A percentile compares a stretch with the other conserved stretches of the same genome.
Evolutionary conservation across 2,888 invertebrate species (phyloP).

Genomic region (Eledona agricola): DNA sequence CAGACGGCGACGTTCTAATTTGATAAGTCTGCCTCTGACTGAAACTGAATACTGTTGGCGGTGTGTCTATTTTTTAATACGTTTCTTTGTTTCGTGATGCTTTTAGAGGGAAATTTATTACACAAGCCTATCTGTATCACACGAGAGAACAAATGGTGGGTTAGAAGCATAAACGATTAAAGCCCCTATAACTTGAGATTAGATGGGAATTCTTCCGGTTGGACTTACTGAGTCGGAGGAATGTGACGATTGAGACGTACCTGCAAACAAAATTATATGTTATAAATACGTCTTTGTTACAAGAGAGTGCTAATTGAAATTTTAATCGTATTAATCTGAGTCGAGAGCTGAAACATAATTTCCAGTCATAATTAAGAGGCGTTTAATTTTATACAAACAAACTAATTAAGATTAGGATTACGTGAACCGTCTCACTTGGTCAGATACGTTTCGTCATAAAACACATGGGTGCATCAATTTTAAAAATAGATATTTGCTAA

Average conservation of each 20-base stretch:
- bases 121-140: slow-evolving; percentile 26
- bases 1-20: slow-evolving; percentile 16
- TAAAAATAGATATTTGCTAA: too few relatives aligned
- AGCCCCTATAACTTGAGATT: slow-evolving; percentile 7
- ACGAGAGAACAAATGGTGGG: too few relatives aligned
- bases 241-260: slow-evolving; percentile 15
- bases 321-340: slow-evolving; percentile 16
- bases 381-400: slow-evolving; percentile 22
- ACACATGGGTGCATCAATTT: not conserved
- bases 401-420: slow-evolving; percentile 22
- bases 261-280: slow-evolving; percentile 25
- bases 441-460: too few relatives aligned
- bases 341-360: slow-evolving; percentile 12
- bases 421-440: too few relatives aligned
- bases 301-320: slow-evolving; percentile 10
- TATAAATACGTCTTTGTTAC: too few relatives aligned
- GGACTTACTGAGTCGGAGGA: too few relatives aligned
- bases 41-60: slow-evolving; percentile 11
- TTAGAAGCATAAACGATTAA: slow-evolving; percentile 9
- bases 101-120: slow-evolving; percentile 20
- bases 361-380: slow-evolving; percentile 14
- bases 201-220: too few relatives aligned
- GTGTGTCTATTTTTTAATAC: slow-evolving; percentile 9
- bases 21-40: slow-evolving; percentile 12
- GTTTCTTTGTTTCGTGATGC: slow-evolving; percentile 8